Evolutionary conservation across 2,113 vertebrate genomes (phyloP).

Genomic region (Coptodon bakossiorum): DNA sequence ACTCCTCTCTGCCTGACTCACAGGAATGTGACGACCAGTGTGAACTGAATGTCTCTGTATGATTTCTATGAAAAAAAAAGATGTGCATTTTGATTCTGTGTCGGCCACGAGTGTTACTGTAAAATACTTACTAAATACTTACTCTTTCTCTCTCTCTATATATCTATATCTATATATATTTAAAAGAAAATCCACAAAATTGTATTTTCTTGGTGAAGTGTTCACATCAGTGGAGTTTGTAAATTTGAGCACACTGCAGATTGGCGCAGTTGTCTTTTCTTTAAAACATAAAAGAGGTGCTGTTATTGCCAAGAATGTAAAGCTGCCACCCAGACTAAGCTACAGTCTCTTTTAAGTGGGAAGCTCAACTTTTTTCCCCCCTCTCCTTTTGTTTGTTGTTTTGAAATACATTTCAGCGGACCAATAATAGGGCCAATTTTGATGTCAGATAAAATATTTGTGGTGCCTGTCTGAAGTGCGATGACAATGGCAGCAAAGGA

Average conservation of each 20-base stretch:
- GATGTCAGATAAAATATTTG: constrained; percentile 22
- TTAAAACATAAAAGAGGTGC: constrained; percentile 42
- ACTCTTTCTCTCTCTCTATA: not conserved
- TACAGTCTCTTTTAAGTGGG: not conserved
- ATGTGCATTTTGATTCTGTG: not conserved
- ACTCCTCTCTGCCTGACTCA: not conserved
- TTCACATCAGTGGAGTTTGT: not conserved
- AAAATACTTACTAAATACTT: not conserved
- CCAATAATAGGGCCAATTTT: constrained; percentile 10
- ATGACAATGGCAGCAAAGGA: not conserved
- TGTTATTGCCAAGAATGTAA: constrained; percentile 53
- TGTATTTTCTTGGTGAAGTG: constrained; percentile 38
- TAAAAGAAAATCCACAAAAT: constrained; percentile 31
- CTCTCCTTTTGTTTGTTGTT: not conserved
- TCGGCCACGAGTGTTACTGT: not conserved
- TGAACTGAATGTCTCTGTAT: constrained; percentile 15
- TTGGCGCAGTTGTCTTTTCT: not conserved
- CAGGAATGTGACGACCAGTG: constrained; percentile 10
- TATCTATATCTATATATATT: not conserved
- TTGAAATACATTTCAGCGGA: constrained; percentile 18
- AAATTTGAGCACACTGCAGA: not conserved
- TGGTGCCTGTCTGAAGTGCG: not conserved
- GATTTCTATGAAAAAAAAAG: not conserved
- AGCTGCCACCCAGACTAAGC: constrained; percentile 18
- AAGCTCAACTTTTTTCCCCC: not conserved